Evolutionary conservation across 2,797 vertebrate genomes (phyloP).

Genomic region (Anas acuta): DNA sequence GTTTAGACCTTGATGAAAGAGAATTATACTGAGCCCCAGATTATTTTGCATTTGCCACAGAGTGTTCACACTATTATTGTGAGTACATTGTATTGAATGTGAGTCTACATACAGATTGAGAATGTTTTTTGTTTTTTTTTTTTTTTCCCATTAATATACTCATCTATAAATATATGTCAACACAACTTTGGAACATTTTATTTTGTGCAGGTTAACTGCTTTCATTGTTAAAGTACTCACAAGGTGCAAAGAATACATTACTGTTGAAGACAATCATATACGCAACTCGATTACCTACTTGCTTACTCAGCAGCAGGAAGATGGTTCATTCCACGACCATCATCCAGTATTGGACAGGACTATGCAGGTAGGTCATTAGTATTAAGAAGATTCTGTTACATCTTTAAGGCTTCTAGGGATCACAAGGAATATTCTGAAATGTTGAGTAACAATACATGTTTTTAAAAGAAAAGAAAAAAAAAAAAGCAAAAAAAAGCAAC

Average conservation of each 20-base stretch:
- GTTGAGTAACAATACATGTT: neutral
- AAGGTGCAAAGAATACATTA: conserved; percentile 53
- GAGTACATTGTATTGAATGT: neutral
- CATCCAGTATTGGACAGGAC: conserved; percentile 64
- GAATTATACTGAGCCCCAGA: neutral
- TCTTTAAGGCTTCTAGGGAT: neutral
- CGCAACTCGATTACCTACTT: conserved; percentile 69
- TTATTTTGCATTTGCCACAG: neutral
- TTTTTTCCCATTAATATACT: neutral
- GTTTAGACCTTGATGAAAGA: neutral
- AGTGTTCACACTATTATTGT: neutral
- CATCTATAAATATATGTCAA: neutral
- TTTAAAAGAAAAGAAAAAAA: neutral
- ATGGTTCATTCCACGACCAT: conserved; percentile 69
- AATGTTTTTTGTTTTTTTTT: neutral
- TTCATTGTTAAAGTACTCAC: conserved; percentile 80
- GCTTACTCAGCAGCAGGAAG: conserved; percentile 61
- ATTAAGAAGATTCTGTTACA: neutral
- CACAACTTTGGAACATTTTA: neutral
- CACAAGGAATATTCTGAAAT: neutral
- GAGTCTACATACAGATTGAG: neutral
- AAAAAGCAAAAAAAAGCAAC: neutral
- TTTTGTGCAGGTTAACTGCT: conserved; percentile 76
- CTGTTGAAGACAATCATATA: conserved; percentile 62
- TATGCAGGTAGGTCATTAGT: conserved; percentile 69